Base-by-base conservation (phyloP, 2,797 vertebrate genomes). In the Cygnus olor region DNA sequence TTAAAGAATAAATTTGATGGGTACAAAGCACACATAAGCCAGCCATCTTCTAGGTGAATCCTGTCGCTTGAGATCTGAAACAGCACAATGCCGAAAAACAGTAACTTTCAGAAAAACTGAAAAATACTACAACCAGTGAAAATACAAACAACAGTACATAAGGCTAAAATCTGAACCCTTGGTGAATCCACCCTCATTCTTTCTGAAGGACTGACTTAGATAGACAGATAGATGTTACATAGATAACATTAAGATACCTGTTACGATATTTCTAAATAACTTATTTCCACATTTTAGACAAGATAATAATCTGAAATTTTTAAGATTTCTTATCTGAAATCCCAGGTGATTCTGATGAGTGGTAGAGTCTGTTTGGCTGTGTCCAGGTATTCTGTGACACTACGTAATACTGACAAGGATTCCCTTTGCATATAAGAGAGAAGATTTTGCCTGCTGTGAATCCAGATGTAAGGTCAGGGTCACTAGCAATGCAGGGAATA, bases 111-210 rank as follows among this genome's bases (percentile, higher is more conserved):
- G 10, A 83, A 40, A 83, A 86, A 83, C 27, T 32, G 10, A 79
- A 60, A 87, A 88, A 56, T 44, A 51, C 8, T 36, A 10, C 18
- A 71, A 38, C 5, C 4, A 85, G 72, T 10, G 28, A 74, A 44
- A 89, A 36, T 5, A 74, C 25, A 85, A 96, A 64, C 10, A 82
- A 36, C 30, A 83, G 30, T 20, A 2, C 25, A 24, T 18, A 27
- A 63, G 36, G 13, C 66, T 92, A 71, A 84, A 68, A 74, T 57
- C 17, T 54, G 21, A 95, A 49, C 30, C 42, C 87, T 61, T 63
- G 74, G 36, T 76, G 38, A 81, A 93, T 87, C 36, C 9, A 61
- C 19, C 1, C 42, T 53, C 27, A 47, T 78, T 82, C 45, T 78
- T 85, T 51, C 44, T 73, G 30, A 51, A 51, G 49, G 49, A 51